These are phyloP conservation scores for Aphis gossypii DNA, from an alignment of 1,140 invertebrate species.

Conservation along the genomic window DNA sequence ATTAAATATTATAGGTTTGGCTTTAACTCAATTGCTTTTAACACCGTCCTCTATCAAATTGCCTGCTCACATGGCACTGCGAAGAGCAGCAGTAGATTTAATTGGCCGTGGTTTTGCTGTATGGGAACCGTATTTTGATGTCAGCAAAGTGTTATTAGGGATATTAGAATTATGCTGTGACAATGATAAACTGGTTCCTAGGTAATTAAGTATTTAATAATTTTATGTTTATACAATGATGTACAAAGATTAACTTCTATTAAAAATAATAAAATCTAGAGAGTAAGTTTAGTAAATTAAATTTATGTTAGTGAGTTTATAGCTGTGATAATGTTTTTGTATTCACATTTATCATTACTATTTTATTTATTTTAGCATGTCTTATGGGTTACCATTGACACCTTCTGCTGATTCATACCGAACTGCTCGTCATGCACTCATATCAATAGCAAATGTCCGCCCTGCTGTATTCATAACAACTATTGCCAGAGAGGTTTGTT, in stretches of 20 bases:
- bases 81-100: slow-evolving; percentile 95
- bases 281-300: background rate
- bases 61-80: slow-evolving; percentile 86
- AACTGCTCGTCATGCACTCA: slow-evolving; percentile 92
- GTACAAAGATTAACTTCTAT: background rate
- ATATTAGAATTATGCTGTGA: slow-evolving; percentile 94
- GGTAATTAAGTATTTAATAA: slow-evolving; percentile 64
- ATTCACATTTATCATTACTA: background rate
- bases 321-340: background rate
- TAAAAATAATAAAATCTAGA: background rate
- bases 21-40: slow-evolving; percentile 91
- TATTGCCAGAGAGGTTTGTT: slow-evolving; percentile 85
- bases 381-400: slow-evolving; percentile 91
- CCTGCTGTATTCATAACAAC: slow-evolving; percentile 97
- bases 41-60: slow-evolving; percentile 81
- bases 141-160: slow-evolving; percentile 89
- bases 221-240: background rate
- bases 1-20: slow-evolving; percentile 71
- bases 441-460: slow-evolving; percentile 91
- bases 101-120: slow-evolving; percentile 96
- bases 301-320: background rate
- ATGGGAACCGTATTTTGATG: slow-evolving; percentile 98
- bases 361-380: slow-evolving; percentile 74
- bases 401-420: slow-evolving; percentile 95
- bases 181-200: slow-evolving; percentile 88